Base-by-base conservation (phyloP, 2,888 invertebrate species). In the Saturnia japonica region DNA sequence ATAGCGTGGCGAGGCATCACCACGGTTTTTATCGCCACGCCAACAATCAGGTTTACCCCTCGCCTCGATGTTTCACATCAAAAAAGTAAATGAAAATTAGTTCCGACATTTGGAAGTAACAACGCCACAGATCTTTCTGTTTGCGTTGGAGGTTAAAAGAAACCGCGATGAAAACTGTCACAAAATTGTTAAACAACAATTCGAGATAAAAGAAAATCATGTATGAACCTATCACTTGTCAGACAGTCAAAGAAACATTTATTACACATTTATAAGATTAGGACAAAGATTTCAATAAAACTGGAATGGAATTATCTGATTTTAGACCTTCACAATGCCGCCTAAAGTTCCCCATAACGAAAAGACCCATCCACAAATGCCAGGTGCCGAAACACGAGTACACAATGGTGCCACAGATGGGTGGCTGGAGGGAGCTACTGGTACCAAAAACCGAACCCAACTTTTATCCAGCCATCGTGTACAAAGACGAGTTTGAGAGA, bases 401-500 rank as follows among this genome's bases (percentile, higher is more conserved):
- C 68, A 79, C 82, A 0, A 45, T 85, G 77, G 88, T 94, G 0
- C 89, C 90, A 0, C 91, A 93, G 67, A 76, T 83, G 0, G 91
- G 90, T 0, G 90, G 91, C 8, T 93, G 88, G 81, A 82, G 95
- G 45, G 81, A 84, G 1, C 80, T 95, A 12, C 78, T 95, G 3
- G 86, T 96, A 0, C 95, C 96, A 0, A 93, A 91, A 68, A 85
- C 84, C 2, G 83, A 92, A 45, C 93, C 94, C 0, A 95, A 94
- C 73, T 90, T 91, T 71, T 94, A 95, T 76, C 95, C 96, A 0
- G 95, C 95, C 4, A 88, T 96, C 57, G 93, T 96, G 83, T 94
- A 95, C 0, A 94, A 92, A 71, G 86, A 89, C 0, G 96, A 97
- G 74, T 95, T 95, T 73, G 91, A 95, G 1, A 87, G 96, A 47